A percentile compares a stretch with the other conserved stretches of the same genome.
These are phyloP conservation scores for Atrichornis clamosus DNA, from an alignment of 2,113 vertebrate species.

Conservation along the genomic window DNA sequence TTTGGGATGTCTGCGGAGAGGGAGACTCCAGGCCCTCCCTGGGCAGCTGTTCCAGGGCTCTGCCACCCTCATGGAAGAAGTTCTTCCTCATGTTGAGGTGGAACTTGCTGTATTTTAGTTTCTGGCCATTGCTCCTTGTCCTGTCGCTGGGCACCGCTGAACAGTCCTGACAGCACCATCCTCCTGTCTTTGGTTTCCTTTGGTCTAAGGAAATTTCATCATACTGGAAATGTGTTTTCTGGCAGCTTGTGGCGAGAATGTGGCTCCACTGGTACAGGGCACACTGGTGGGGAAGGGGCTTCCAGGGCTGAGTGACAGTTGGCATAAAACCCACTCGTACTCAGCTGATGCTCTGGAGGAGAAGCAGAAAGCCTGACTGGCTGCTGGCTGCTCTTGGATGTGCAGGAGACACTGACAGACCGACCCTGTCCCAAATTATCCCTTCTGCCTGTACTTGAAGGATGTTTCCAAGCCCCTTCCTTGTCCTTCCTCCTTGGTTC, in stretches of 20 bases:
- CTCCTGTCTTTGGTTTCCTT: background rate
- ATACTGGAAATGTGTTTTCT: accelerated
- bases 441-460: background rate
- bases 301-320: accelerated
- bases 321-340: accelerated
- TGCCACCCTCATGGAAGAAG: background rate
- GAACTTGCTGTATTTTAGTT: background rate
- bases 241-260: background rate
- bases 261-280: background rate
- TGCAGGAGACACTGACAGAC: background rate
- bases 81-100: background rate
- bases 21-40: background rate
- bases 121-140: background rate
- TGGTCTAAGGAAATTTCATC: background rate
- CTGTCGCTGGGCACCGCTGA: background rate
- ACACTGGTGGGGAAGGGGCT: background rate
- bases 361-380: background rate
- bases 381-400: background rate
- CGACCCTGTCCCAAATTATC: background rate
- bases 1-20: background rate
- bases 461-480: background rate
- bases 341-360: background rate
- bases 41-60: background rate
- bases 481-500: background rate
- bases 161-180: background rate